Evolutionary conservation across 2,113 vertebrate genomes (phyloP).

Genomic region (Ailurus styani): DNA sequence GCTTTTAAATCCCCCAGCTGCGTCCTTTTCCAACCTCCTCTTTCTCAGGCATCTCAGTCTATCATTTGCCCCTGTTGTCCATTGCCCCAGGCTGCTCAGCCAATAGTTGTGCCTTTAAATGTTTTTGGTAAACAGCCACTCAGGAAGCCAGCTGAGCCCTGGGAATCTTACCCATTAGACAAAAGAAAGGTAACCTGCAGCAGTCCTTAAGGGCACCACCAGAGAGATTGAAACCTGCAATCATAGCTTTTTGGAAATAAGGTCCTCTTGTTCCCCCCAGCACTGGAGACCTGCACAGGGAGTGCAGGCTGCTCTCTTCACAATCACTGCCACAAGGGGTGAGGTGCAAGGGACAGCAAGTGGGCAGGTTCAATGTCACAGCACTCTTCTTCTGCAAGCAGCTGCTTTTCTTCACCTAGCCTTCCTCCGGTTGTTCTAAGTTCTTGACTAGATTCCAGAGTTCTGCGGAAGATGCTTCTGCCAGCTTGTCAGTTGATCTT

Average conservation of each 20-base stretch:
- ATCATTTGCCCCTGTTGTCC: background rate
- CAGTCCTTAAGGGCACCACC: background rate
- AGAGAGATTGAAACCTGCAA: background rate
- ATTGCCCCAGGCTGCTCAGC: background rate
- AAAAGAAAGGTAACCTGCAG: background rate
- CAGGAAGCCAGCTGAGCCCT: background rate
- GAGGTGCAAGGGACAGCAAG: background rate
- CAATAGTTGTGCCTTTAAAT: background rate
- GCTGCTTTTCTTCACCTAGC: background rate
- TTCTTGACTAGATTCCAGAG: background rate
- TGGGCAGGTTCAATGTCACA: background rate
- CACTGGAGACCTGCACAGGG: background rate
- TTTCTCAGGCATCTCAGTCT: background rate
- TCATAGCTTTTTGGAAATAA: background rate
- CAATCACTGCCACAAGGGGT: background rate
- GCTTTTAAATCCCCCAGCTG: background rate
- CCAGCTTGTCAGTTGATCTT: background rate
- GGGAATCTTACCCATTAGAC: background rate
- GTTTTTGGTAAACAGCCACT: background rate
- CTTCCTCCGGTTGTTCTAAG: background rate
- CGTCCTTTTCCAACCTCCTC: background rate
- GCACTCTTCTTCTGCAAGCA: background rate
- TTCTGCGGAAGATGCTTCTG: background rate
- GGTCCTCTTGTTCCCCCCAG: background rate
- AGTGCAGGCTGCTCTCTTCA: background rate